Evolutionary conservation across 2,797 vertebrate genomes (phyloP).

Genomic region (Tiaroga cobitis): DNA sequence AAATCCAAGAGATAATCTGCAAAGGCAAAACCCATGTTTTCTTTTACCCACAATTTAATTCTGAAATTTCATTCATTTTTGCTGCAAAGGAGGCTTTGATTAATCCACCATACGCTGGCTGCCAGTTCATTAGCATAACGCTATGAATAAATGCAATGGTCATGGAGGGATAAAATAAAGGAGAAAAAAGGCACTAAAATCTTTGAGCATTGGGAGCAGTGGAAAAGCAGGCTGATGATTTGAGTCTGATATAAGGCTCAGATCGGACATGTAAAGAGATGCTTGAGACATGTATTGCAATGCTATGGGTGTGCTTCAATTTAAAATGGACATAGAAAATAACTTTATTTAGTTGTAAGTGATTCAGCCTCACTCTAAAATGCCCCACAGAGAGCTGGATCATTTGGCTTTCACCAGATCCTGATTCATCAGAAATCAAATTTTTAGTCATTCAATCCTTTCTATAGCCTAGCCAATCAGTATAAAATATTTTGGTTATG

Average conservation of each 20-base stretch:
- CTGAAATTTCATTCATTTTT: slow-evolving; percentile 38
- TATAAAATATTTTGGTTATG: too few relatives aligned
- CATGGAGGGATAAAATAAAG: slow-evolving; percentile 21
- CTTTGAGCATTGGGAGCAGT: background rate
- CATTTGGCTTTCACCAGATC: background rate
- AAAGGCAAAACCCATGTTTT: background rate
- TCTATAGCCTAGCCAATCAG: background rate
- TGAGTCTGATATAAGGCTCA: background rate
- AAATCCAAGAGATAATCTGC: slow-evolving; percentile 33
- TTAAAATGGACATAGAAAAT: background rate
- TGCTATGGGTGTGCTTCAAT: background rate
- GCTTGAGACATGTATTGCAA: background rate
- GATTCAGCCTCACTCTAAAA: background rate
- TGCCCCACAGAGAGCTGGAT: background rate
- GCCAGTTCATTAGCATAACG: slow-evolving; percentile 54
- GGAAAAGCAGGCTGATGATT: background rate
- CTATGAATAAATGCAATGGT: slow-evolving; percentile 42
- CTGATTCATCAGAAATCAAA: background rate
- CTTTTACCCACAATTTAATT: slow-evolving; percentile 20
- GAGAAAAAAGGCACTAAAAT: background rate
- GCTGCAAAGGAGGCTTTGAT: slow-evolving; percentile 45
- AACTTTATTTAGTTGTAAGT: background rate
- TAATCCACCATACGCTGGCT: slow-evolving; percentile 37
- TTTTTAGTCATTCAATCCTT: background rate
- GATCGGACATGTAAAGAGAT: background rate